A percentile compares a stretch with the other conserved stretches of the same genome.
phyloP scores from a whole-genome alignment of 2,888 invertebrate species.

The Prenolepis imparis region DNA sequence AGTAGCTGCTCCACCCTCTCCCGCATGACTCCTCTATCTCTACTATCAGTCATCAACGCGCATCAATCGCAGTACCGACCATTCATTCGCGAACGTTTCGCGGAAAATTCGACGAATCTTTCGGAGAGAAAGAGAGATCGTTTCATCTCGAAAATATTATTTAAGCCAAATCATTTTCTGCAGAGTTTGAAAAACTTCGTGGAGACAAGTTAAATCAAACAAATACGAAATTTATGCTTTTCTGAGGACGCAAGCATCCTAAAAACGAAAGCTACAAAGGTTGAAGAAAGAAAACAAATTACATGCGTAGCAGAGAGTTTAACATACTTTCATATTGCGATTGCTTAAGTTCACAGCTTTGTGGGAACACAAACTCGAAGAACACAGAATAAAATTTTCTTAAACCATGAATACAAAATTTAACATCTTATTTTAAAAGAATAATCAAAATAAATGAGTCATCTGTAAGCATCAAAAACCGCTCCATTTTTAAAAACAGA shows the following conservation, averaged over 20 bases:
- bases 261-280: neutral
- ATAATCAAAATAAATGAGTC: neutral
- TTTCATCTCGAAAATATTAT: neutral
- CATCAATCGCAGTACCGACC: conserved; percentile 36
- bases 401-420: no score
- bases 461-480: no score
- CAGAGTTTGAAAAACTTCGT: neutral
- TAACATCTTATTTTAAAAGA: neutral
- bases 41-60: conserved; percentile 26
- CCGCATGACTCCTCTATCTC: conserved; percentile 32
- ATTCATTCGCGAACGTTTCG: conserved; percentile 11
- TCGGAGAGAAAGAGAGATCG: neutral
- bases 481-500: no score
- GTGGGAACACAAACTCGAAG: no score
- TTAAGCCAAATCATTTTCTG: neutral
- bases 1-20: conserved; percentile 65
- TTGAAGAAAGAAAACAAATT: neutral
- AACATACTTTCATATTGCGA: conserved; percentile 10
- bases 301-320: neutral
- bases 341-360: neutral
- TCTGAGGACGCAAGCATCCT: neutral
- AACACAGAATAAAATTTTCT: no score
- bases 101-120: conserved; percentile 7
- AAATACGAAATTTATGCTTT: neutral
- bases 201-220: neutral